Percentiles rank a stretch among this genome's conserved stretches.
phyloP scores from a whole-genome alignment of 2,888 invertebrate species.

The Yponomeuta cagnagella region DNA sequence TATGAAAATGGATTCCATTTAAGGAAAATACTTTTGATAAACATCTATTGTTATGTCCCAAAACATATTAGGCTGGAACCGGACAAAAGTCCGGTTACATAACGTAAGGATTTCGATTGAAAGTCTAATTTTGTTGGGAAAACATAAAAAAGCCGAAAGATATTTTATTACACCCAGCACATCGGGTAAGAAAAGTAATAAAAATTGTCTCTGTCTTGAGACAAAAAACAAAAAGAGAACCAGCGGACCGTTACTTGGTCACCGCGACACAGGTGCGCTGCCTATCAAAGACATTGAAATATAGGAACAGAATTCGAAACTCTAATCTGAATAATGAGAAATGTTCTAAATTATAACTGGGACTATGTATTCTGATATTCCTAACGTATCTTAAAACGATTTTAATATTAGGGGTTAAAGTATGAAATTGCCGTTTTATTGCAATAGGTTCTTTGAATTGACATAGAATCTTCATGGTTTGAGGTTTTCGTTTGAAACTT shows the following conservation, averaged over 20 bases:
- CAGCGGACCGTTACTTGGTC: slow-evolving; percentile 36
- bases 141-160: neutral
- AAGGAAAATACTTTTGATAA: neutral
- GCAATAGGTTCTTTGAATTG: too few relatives aligned
- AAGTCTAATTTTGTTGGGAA: slow-evolving; percentile 5
- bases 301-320: slow-evolving; percentile 4
- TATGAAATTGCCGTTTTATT: too few relatives aligned
- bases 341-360: slow-evolving; percentile 11
- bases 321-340: slow-evolving; percentile 11
- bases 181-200: slow-evolving; percentile 14
- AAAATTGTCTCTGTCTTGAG: slow-evolving; percentile 10
- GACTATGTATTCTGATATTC: slow-evolving; percentile 2
- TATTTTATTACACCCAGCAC: slow-evolving; percentile 5
- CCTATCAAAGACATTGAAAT: slow-evolving; percentile 23
- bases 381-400: neutral
- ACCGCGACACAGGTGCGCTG: slow-evolving; percentile 34
- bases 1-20: slow-evolving; percentile 1
- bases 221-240: slow-evolving; percentile 36
- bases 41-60: neutral
- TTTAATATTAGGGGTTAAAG: too few relatives aligned
- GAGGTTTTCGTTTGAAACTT: too few relatives aligned
- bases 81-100: neutral
- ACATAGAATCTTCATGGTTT: too few relatives aligned
- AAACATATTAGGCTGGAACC: neutral
- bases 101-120: slow-evolving; percentile 2